Evolutionary conservation across 2,797 vertebrate species (phyloP).

Genomic region (Monodelphis domestica): DNA sequence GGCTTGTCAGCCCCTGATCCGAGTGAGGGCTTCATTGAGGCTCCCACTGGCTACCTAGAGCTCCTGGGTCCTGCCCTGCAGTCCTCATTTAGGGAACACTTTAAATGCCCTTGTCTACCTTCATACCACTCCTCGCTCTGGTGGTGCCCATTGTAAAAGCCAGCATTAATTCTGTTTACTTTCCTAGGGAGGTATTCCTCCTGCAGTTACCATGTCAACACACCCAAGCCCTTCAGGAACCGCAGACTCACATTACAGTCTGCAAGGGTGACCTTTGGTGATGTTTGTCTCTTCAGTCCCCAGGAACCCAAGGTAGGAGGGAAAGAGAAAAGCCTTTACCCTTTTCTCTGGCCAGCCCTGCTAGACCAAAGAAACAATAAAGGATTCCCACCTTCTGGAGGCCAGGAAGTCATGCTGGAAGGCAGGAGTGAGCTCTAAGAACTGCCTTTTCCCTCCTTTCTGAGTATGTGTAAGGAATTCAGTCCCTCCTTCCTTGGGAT

Average conservation of each 20-base stretch:
- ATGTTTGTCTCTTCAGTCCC: neutral
- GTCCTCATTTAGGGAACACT: neutral
- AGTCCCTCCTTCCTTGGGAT: neutral
- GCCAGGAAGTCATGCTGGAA: neutral
- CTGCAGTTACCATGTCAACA: neutral
- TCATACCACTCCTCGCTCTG: slow-evolving; percentile 67
- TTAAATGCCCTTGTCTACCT: neutral
- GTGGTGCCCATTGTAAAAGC: slow-evolving; percentile 55
- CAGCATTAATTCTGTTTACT: neutral
- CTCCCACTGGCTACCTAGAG: neutral
- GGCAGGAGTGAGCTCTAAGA: neutral
- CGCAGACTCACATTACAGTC: neutral
- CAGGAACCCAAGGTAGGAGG: neutral
- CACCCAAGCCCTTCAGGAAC: neutral
- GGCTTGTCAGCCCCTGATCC: neutral
- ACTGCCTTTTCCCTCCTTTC: neutral
- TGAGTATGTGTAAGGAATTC: too few relatives aligned
- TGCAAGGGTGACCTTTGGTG: rapidly evolving
- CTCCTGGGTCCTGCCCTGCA: rapidly evolving
- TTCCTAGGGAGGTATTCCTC: neutral
- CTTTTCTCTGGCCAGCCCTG: neutral
- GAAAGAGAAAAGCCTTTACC: rapidly evolving
- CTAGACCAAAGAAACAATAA: neutral
- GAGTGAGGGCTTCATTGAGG: neutral
- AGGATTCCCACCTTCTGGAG: neutral